Evolutionary conservation across 2,888 invertebrate species (phyloP).

Genomic region (Monochamus alternatus): DNA sequence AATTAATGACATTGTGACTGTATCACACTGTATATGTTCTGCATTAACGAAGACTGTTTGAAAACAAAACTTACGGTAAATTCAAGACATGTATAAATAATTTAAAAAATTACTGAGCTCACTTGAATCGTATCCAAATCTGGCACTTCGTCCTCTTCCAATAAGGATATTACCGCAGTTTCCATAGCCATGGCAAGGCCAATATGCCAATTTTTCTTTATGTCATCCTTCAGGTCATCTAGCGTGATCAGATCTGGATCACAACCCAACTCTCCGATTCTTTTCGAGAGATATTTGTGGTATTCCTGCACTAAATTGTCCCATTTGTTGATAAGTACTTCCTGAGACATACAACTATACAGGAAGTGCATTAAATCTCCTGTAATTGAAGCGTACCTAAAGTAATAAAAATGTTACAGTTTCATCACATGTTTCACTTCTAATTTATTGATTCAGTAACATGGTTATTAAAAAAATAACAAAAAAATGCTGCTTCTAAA

Average conservation of each 20-base stretch:
- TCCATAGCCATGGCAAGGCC: constrained; percentile 77
- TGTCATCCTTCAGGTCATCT: constrained; percentile 73
- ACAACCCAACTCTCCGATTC: constrained; percentile 76
- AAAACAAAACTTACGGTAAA: too few relatives aligned
- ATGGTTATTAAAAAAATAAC: background rate
- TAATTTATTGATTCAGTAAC: background rate
- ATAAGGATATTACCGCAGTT: constrained; percentile 74
- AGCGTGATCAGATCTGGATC: constrained; percentile 75
- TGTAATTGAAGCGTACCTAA: constrained; percentile 73
- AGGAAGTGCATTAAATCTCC: constrained; percentile 77
- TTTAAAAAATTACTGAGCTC: constrained; percentile 35
- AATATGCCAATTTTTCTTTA: constrained; percentile 74
- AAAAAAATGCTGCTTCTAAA: too few relatives aligned
- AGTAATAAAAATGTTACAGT: background rate
- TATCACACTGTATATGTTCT: too few relatives aligned
- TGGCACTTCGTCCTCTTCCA: constrained; percentile 75
- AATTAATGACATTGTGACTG: too few relatives aligned
- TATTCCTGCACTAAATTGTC: constrained; percentile 77
- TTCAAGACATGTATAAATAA: too few relatives aligned
- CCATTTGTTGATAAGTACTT: constrained; percentile 75
- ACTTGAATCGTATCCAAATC: constrained; percentile 75
- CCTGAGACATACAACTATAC: constrained; percentile 77
- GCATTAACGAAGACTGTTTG: too few relatives aligned
- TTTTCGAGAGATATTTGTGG: constrained; percentile 73
- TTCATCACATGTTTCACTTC: too few relatives aligned